Base-by-base conservation (phyloP, 35 echinoderm and acorn worm genomes). In the Amphiura filiformis region DNA sequence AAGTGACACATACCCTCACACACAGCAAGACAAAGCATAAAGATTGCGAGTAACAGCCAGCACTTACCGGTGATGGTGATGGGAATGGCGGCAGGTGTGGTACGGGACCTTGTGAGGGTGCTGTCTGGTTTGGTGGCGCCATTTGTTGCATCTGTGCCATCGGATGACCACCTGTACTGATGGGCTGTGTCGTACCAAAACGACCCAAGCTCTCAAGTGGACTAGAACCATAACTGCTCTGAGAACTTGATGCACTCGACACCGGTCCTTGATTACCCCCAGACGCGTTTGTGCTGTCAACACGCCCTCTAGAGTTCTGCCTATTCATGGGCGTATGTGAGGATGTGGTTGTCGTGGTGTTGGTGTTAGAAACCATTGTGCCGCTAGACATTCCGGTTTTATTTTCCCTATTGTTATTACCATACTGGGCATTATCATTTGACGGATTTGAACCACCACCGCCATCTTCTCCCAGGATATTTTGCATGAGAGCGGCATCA, bases 41-140 rank as follows among this genome's bases (percentile, higher is more conserved):
- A n/a, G n/a, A n/a, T n/a, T n/a, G n/a, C n/a, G n/a, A n/a, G n/a
- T n/a, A n/a, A n/a, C n/a, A n/a, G n/a, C n/a, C n/a, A n/a, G n/a
- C 26, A 70, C 61, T 70, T 70, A 70, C 61, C 26, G 61, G 61
- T 11, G 61, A 26, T n/a, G 7, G 61, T n/a, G 61, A 70, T 30
- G 61, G 61, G 61, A 34, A 61, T 38, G 64, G 89, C 22, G 39
- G 89, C 40, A 85, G 22, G 41, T 57, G 49, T 88, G 39, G 57
- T 75, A 88, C 75, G 49, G 80, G 80, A 18, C 36, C 64, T 32
- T 57, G 35, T 39, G 77, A 30, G 23, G 91, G 85, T 64, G 91
- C 86, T 11, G 86, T 88, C 76, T 93, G 90, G 39, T 92, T 92
- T 1, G 90, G 90, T 23, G 90, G 90, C 39, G 61, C 56, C 34